Evolutionary conservation across 2,113 vertebrate genomes (phyloP), one percentile per base, ranked within the genome.

Genomic region (Jacana jacana): DNA sequence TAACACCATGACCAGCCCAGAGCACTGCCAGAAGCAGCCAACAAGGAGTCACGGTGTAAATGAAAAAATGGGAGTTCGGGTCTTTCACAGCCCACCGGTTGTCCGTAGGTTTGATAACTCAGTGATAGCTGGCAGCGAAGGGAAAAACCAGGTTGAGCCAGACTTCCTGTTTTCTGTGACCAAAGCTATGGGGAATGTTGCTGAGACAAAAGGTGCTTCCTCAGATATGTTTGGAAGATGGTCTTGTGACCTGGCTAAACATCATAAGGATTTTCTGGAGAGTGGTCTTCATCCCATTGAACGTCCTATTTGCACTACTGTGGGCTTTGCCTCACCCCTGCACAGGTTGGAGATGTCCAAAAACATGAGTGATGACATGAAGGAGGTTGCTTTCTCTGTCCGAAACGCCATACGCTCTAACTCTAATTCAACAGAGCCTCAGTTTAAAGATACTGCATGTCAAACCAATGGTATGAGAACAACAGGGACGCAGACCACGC

Each of bases 301-400:
- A 17, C 97, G 95, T 24, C 96, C 98, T 46, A 97, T 99, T 94
- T 99, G 99, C 92, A 96, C 98, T 91, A 97, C 99, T 2, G 97
- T 99, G 73, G 98, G 98, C n/a, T 99, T 98, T 72, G 93, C 99
- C 39, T 98, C 99, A 16, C 98, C 99, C 2, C 93, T 99, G 96
- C 98, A 98, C 94, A 98, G 98, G 97, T 97, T 99, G 52, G 98
- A 99, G 96, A 98, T 99, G 94, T 98, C 99, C 69, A 98, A 98
- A 93, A 99, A 99, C 97, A 95, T 99, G 98, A 99, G 99, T 1
- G 99, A 99, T 2, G 99, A 99, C 88, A 99, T 99, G 99, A 99
- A 99, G 97, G 99, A 99, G 96, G 99, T 99, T 3, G 99, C 99
- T 24, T 99, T 99, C 96, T 99, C 99, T 2, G 98, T 99, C 49